Percentiles rank a stretch among this genome's conserved stretches.
phyloP scores from a whole-genome alignment of 2,888 invertebrate genomes.

The Polymixis lichenea region DNA sequence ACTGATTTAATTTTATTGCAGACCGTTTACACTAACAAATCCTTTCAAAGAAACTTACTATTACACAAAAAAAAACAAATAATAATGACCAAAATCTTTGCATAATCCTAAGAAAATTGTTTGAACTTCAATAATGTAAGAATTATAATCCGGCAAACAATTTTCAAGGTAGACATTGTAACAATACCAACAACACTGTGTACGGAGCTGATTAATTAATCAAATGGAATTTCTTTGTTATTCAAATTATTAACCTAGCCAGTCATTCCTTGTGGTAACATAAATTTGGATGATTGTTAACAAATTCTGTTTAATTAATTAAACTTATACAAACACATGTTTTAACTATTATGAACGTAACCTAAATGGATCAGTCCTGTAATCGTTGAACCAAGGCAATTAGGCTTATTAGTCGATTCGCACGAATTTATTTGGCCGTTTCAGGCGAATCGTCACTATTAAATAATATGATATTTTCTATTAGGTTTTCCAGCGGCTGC shows the following conservation, averaged over 20 bases:
- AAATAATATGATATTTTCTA: no score
- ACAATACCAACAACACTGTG: slow-evolving; percentile 30
- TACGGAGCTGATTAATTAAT: slow-evolving; percentile 58
- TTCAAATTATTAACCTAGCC: slow-evolving; percentile 60
- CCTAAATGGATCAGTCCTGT: slow-evolving; percentile 17
- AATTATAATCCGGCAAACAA: slow-evolving; percentile 42
- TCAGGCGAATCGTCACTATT: no score
- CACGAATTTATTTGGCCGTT: no score
- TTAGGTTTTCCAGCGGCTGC: no score
- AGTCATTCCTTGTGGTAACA: slow-evolving; percentile 60
- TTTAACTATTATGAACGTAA: slow-evolving; percentile 21
- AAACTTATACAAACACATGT: slow-evolving; percentile 25
- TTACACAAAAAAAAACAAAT: background rate
- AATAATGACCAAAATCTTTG: background rate
- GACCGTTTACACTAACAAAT: background rate
- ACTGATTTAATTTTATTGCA: no score
- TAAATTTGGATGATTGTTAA: slow-evolving; percentile 58
- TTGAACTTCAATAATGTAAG: slow-evolving; percentile 23
- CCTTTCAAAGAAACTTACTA: background rate
- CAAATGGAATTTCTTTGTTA: slow-evolving; percentile 62
- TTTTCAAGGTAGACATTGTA: slow-evolving; percentile 41
- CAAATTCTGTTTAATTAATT: slow-evolving; percentile 59
- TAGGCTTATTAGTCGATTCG: background rate
- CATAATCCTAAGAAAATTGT: slow-evolving; percentile 4
- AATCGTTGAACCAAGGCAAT: slow-evolving; percentile 8